Conservation (phyloP, 1,140 invertebrate species). For the Dinoponera quadriceps region DNA sequence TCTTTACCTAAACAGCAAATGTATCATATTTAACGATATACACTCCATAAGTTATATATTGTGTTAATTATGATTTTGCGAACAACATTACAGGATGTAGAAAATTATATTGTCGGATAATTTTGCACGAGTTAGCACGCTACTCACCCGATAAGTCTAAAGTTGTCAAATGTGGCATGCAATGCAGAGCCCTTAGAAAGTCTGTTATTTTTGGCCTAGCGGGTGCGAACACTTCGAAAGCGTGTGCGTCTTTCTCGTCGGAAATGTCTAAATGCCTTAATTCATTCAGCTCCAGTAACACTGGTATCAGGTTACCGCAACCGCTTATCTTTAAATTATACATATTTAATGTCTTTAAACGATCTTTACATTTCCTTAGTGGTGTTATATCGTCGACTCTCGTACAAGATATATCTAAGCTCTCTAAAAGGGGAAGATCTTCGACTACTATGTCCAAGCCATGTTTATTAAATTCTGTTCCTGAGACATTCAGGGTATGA, state of each 20-base stretch:
- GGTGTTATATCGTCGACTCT: constrained; percentile 89
- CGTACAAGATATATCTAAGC: constrained; percentile 90
- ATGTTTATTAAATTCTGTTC: constrained; percentile 90
- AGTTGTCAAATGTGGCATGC: constrained; percentile 88
- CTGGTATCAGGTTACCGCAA: constrained; percentile 85
- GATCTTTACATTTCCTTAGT: constrained; percentile 87
- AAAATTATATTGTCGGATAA: background rate
- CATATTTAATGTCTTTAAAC: constrained; percentile 88
- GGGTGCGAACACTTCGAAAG: constrained; percentile 84
- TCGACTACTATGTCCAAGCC: constrained; percentile 90
- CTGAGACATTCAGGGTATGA: constrained; percentile 89
- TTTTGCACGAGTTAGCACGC: background rate
- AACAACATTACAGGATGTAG: background rate
- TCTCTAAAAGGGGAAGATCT: constrained; percentile 89
- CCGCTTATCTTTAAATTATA: constrained; percentile 88
- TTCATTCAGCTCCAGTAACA: constrained; percentile 87
- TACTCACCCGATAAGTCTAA: constrained; percentile 90
- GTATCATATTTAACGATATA: constrained; percentile 19
- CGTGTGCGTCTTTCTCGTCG: constrained; percentile 86
- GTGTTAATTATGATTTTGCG: constrained; percentile 21
- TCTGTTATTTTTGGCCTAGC: constrained; percentile 84
- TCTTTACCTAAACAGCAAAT: constrained; percentile 83
- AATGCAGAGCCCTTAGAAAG: constrained; percentile 84
- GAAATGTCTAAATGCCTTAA: constrained; percentile 89
- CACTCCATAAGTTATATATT: background rate